Percentiles rank a stretch among this genome's conserved stretches.
Conservation (phyloP, 1,140 invertebrate species). For the Luehdorfia chinensis region DNA sequence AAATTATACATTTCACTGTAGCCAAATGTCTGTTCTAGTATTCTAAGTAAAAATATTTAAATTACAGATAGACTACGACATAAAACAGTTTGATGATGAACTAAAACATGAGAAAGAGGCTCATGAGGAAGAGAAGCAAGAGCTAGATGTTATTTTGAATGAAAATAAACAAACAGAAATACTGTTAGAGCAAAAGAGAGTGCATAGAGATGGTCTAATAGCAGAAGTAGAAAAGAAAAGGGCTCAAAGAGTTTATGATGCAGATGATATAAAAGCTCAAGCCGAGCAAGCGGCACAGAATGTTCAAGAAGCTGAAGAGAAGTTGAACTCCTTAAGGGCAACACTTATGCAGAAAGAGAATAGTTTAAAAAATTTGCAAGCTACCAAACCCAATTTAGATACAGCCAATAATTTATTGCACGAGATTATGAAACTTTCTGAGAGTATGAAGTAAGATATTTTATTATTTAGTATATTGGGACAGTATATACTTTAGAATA, state of each 20-base stretch:
- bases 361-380: constrained; percentile 54
- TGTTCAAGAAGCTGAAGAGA: constrained; percentile 51
- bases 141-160: constrained; percentile 41
- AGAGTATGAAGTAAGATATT: constrained; percentile 46
- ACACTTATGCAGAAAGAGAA: constrained; percentile 56
- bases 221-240: constrained; percentile 51
- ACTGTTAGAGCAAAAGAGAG: constrained; percentile 50
- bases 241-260: constrained; percentile 55
- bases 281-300: constrained; percentile 42
- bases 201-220: constrained; percentile 40
- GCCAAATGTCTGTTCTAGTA: too few relatives aligned
- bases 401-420: constrained; percentile 47
- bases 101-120: constrained; percentile 48
- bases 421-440: constrained; percentile 50
- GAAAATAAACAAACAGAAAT: constrained; percentile 44
- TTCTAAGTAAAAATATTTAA: constrained; percentile 1
- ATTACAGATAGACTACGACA: constrained; percentile 48
- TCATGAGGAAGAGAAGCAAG: constrained; percentile 35
- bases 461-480: constrained; percentile 8
- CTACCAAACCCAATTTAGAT: constrained; percentile 51
- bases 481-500: not conserved
- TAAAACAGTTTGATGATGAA: constrained; percentile 52
- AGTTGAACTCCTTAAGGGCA: constrained; percentile 33
- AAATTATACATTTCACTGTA: too few relatives aligned
- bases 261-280: constrained; percentile 54